Evolutionary conservation across 2,888 invertebrate species (phyloP), one percentile per base, ranked within the genome.

Genomic region (Andrena marginata): DNA sequence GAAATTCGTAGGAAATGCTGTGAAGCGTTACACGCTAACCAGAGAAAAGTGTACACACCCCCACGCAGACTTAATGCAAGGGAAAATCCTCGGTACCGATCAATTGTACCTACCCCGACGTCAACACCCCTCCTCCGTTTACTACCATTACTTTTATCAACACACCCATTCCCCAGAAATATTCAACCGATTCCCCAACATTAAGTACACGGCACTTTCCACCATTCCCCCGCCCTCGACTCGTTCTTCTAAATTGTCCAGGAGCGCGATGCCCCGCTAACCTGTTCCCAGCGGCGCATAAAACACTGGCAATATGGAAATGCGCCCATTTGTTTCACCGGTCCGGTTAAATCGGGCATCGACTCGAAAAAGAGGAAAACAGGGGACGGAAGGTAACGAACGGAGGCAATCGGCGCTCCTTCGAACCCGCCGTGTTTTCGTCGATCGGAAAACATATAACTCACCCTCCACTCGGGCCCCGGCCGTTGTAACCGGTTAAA

Each of bases 401-500:
- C 63, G 60, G 64, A 67, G 67, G 67, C 67, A 54, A 74, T 79
- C 35, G 49, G 16, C 33, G 64, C 51, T 60, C 71, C 77, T 72
- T 80, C 65, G 71, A 62, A 42, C 62, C 60, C 20, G 59, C 2
- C 51, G 42, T 26, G 54, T 70, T 35, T 72, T 71, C 71, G 76
- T 65, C 83, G 82, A 83, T 87, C 78, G 84, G 56, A 83, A 85
- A 83, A 77, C 79, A 74, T 65, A 71, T 79, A 81, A 87, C 71
- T 87, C 87, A 80, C 65, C 65, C 49, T 42, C 42, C 54, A 26
- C 56, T 10, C 23, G 23, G 56, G 35, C 54, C 29, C 33, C 54
- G 42, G 64, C 65, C 62, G 70, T 76, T 72, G 79, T 48, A 73
- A 62, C 85, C 71, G 80, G 80, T 78, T 83, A 81, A 85, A 87